A percentile compares a stretch with the other conserved stretches of the same genome.
Evolutionary conservation across 2,888 invertebrate species (phyloP).

Genomic region (Chouioia cunea): DNA sequence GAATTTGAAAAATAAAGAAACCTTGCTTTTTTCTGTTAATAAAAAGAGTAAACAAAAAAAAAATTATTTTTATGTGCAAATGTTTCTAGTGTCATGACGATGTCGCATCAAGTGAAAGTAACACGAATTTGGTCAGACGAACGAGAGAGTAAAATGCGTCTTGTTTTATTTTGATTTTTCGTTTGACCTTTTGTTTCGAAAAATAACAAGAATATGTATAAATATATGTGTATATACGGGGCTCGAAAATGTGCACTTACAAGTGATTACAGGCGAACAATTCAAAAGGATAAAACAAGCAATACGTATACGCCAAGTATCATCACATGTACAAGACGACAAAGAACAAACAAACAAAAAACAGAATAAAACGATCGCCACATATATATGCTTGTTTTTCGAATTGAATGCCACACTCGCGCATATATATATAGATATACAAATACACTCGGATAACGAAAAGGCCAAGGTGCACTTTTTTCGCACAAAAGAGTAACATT

Average conservation of each 20-base stretch:
- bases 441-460: neutral
- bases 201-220: no score
- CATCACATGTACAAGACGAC: conserved; percentile 10
- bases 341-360: neutral
- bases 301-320: conserved; percentile 38
- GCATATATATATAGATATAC: neutral
- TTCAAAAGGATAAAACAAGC: conserved; percentile 12
- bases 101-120: conserved; percentile 27
- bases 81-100: neutral
- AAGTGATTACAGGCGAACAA: no score
- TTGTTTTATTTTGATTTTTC: no score
- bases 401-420: no score
- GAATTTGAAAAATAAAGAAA: neutral
- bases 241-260: no score
- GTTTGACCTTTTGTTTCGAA: no score
- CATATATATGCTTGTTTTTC: conserved; percentile 6
- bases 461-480: conserved; percentile 4
- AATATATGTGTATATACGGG: no score
- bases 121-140: conserved; percentile 32
- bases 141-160: no score
- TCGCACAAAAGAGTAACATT: conserved; percentile 19
- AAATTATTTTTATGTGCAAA: conserved; percentile 16
- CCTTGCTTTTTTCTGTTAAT: conserved; percentile 31
- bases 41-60: conserved; percentile 14
- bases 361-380: neutral